phyloP scores from a whole-genome alignment of 2,113 vertebrate species.

The Cacatua alba region DNA sequence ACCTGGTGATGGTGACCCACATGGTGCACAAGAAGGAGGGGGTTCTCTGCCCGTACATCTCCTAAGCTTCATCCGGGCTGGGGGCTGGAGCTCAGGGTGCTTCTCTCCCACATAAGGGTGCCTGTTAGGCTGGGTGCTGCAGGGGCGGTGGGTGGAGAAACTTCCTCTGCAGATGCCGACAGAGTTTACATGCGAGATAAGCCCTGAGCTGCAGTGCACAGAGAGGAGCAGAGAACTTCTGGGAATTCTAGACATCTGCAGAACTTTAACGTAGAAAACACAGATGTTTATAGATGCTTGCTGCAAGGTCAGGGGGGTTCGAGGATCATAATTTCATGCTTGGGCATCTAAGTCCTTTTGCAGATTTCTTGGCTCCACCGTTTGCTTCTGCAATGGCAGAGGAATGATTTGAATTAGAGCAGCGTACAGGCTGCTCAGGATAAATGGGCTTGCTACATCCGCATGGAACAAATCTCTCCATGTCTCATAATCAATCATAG shows the following conservation, averaged over 20 bases:
- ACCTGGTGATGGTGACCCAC: not conserved
- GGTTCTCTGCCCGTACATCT: not conserved
- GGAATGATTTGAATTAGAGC: not conserved
- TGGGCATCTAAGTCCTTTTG: conserved; percentile 9
- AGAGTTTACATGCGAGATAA: not conserved
- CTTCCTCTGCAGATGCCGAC: not conserved
- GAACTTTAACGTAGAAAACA: conserved; percentile 26
- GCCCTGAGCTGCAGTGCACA: not conserved
- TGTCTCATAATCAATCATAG: not conserved
- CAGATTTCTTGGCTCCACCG: conserved; percentile 15
- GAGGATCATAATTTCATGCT: not conserved
- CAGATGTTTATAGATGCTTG: conserved; percentile 22
- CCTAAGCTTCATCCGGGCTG: not conserved
- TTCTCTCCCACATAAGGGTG: not conserved
- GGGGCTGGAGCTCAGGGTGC: not conserved
- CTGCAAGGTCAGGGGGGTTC: not conserved
- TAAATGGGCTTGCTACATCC: not conserved
- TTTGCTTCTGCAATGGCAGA: not conserved
- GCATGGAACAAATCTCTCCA: not conserved
- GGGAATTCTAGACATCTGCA: conserved; percentile 38
- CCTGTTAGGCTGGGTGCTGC: not conserved
- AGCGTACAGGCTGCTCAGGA: not conserved
- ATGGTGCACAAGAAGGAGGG: not conserved
- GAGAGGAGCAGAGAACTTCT: not conserved
- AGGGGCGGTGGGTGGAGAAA: not conserved